Base-by-base conservation (phyloP, 2,888 invertebrate genomes). In the Lysandra coridon region DNA sequence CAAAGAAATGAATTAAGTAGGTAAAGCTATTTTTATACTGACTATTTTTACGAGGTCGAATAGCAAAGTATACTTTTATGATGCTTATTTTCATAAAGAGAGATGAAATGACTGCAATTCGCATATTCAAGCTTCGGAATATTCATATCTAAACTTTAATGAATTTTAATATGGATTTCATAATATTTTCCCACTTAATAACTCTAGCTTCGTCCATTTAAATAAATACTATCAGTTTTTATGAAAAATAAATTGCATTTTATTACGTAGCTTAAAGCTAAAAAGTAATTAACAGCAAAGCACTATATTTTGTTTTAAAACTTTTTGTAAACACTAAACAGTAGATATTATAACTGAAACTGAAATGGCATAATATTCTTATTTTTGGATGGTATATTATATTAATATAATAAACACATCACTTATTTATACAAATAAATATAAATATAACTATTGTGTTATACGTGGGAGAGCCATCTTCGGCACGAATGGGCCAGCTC, bases 81-180 rank as follows among this genome's bases (percentile, higher is more conserved):
- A 37, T 69, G 33, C 33, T 69, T 33, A 14, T 69, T 17, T 69
- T 69, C 69, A 33, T 69, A 37, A 69, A 37, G 69, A 33, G 69
- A 30, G 33, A 33, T 69, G 33, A 37, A 69, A 33, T 33, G 69
- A 69, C 69, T 33, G 33, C 69, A 5, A 69, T 69, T 14, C 30
- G 33, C 69, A 17, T 33, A 64, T 64, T 30, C 12, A 37, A 69
- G 69, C 33, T 37, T 14, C 14, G 69, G 69, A 69, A 69, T 69
- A 69, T 69, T 69, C 69, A 69, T 69, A 17, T 14, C 69, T 69
- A 69, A 69, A 37, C 69, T 69, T 69, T 69, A 69, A 69, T 69
- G 69, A 69, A 69, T 69, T 69, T 69, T 14, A 14, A 33, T 69
- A 69, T 37, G 33, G 69, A 37, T 37, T 69, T 69, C 69, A 69